Conservation (phyloP, 2,888 invertebrate genomes). For the Caenorhabditis drosophilae region DNA sequence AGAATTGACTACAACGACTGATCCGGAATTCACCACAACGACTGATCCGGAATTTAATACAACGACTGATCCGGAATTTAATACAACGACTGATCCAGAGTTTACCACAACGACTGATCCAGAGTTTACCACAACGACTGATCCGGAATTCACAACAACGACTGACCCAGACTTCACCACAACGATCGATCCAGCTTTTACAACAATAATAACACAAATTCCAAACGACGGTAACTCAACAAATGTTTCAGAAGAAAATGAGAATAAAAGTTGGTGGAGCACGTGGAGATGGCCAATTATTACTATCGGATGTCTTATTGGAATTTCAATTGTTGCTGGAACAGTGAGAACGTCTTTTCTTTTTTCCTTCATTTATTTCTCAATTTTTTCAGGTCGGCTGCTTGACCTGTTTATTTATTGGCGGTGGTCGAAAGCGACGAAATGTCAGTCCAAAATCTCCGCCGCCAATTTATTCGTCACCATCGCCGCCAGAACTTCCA, state of each 20-base stretch:
- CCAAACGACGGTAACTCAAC: too few relatives aligned
- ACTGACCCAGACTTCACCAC: too few relatives aligned
- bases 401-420: slow-evolving; percentile 17
- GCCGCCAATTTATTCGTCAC: slow-evolving; percentile 29
- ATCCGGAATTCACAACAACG: too few relatives aligned
- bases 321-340: slow-evolving; percentile 7
- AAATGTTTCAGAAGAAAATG: slow-evolving; percentile 1
- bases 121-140: background rate
- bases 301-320: slow-evolving; percentile 9
- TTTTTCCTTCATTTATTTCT: background rate
- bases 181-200: too few relatives aligned
- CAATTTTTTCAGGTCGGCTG: background rate
- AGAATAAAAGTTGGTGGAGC: slow-evolving; percentile 21
- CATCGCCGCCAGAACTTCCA: slow-evolving; percentile 23
- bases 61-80: slow-evolving; percentile 1
- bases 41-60: background rate
- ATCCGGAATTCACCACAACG: background rate
- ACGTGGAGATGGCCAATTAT: slow-evolving; percentile 29
- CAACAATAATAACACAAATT: too few relatives aligned
- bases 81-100: slow-evolving; percentile 1
- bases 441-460: slow-evolving; percentile 24
- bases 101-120: slow-evolving; percentile 3
- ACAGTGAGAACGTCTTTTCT: background rate
- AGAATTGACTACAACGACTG: slow-evolving; percentile 4
- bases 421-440: slow-evolving; percentile 2